These are phyloP conservation scores for Noctua janthina DNA, from an alignment of 2,888 invertebrate genomes.

Conservation along the genomic window DNA sequence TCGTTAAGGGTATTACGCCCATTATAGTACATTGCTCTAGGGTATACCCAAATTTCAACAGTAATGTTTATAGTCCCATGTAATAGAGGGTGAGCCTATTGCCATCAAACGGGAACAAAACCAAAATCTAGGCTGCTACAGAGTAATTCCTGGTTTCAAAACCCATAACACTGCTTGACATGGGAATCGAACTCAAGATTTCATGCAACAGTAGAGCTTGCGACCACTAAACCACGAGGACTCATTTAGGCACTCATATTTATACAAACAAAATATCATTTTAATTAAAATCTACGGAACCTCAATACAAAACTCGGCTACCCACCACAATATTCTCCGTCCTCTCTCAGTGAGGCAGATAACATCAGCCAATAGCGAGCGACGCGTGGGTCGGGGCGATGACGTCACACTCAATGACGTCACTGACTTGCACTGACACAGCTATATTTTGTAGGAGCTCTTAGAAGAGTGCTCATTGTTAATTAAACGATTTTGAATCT, in stretches of 20 bases:
- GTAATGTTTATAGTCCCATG: too few species aligned
- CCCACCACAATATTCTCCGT: constrained; percentile 8
- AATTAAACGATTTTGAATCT: constrained; percentile 26
- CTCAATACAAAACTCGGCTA: not conserved
- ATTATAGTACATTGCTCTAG: too few species aligned
- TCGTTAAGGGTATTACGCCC: too few species aligned
- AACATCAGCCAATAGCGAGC: constrained; percentile 56
- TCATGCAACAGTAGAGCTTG: not conserved
- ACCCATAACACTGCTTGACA: not conserved
- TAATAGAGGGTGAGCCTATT: not conserved
- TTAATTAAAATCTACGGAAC: constrained; percentile 44
- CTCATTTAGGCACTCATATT: not conserved
- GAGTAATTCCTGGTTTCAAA: rapidly evolving
- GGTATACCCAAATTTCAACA: too few species aligned
- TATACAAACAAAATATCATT: not conserved
- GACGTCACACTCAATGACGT: constrained; percentile 50
- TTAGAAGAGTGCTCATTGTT: constrained; percentile 27
- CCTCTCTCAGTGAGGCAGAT: constrained; percentile 43
- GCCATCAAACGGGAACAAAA: not conserved
- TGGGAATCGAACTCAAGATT: not conserved
- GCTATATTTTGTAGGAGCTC: constrained; percentile 34
- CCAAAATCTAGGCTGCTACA: not conserved
- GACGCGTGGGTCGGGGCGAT: constrained; percentile 51
- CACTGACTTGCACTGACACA: constrained; percentile 29
- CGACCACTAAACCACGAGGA: not conserved